These are phyloP conservation scores for Chaetura pelagica DNA, from an alignment of 2,113 vertebrate genomes.

Conservation along the genomic window DNA sequence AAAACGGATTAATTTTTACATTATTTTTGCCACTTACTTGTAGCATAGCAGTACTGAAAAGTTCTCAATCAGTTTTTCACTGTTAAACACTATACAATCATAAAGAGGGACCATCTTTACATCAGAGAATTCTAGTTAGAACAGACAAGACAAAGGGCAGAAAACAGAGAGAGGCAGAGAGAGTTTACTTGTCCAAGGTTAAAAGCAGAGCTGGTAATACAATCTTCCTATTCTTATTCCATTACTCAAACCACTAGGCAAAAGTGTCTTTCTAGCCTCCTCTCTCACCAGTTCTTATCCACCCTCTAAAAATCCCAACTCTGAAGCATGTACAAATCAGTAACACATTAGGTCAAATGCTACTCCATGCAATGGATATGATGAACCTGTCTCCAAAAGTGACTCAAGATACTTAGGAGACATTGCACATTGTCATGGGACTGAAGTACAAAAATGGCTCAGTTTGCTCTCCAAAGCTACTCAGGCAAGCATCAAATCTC, in stretches of 20 bases:
- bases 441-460: not conserved
- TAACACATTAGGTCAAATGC: not conserved
- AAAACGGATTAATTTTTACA: not conserved
- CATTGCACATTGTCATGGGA: not conserved
- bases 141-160: not conserved
- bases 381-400: not conserved
- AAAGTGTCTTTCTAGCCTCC: not conserved
- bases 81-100: not conserved
- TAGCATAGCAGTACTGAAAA: not conserved
- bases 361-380: not conserved
- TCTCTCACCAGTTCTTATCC: not conserved
- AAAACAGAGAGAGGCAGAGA: not conserved
- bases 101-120: not conserved
- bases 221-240: not conserved
- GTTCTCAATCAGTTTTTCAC: not conserved
- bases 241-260: not conserved
- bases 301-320: not conserved
- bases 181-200: not conserved
- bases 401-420: not conserved
- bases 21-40: not conserved
- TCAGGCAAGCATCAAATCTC: not conserved
- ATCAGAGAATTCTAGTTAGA: not conserved
- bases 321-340: not conserved
- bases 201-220: not conserved
- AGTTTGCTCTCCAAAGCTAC: not conserved